Evolutionary conservation across 1,140 invertebrate genomes (phyloP), one percentile per base, ranked within the genome.

Genomic region (Drosophila nebulosa): DNA sequence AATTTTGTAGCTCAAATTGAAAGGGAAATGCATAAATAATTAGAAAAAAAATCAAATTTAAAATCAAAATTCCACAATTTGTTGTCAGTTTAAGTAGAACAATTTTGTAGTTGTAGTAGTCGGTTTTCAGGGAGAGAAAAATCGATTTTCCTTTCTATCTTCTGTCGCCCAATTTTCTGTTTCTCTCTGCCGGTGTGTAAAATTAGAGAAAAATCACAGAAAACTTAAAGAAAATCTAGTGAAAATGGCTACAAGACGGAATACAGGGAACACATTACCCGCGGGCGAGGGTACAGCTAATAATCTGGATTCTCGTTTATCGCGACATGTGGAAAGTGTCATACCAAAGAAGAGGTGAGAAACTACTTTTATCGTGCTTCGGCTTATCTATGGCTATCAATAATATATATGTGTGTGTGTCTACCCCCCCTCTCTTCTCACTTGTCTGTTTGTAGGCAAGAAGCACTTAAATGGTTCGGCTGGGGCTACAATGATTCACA

Each of bases 401-500:
- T 50, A 22, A 21, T 62, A 5, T 24, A 59, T 65, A 1, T 53
- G 12, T 21, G 16, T 64, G 14, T 30, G 50, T 18, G 5, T n/a
- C 1, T 36, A 27, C 6, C 32, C 3, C 30, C 59, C n/a, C n/a
- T n/a, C n/a, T n/a, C n/a, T n/a, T n/a, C n/a, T n/a, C n/a, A n/a
- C n/a, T n/a, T 24, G 18, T 64, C 57, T 5, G 26, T 39, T 32
- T 7, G 59, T 56, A 97, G 97, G 74, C 96, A 97, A 90, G 94
- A 97, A 14, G 88, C 96, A 14, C 92, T 99, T 5, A 99, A 98
- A 93, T 99, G 98, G 98, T 98, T 99, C 93, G 98, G 98, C 42
- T 99, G 98, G 98, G 98, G 98, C 5, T 99, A 99, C 92, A 97
- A 96, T 69, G 98, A 99, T 92, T 97, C 97, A 0, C 93, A 94